phyloP scores from a whole-genome alignment of 1,140 invertebrate species.

The Eumaeus atala region DNA sequence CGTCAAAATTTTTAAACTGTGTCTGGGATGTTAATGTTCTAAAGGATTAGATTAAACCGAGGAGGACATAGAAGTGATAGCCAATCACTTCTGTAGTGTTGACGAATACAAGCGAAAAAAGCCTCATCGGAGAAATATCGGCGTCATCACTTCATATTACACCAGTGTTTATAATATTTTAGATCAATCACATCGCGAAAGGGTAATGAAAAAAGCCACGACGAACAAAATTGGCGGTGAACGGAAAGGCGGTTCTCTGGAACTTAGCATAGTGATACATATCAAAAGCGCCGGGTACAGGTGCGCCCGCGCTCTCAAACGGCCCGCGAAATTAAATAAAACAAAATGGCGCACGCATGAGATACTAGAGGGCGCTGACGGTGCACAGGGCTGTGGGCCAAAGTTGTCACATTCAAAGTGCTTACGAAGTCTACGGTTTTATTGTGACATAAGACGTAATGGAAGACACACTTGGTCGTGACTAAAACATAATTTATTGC shows the following conservation, averaged over 20 bases:
- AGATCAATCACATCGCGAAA: conserved; percentile 6
- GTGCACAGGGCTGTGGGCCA: not conserved
- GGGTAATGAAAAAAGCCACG: not conserved
- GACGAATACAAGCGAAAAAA: no score
- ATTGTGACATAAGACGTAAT: no score
- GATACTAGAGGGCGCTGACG: conserved; percentile 29
- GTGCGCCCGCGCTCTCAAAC: conserved; percentile 36
- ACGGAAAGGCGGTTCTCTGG: conserved; percentile 22
- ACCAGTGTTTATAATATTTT: not conserved
- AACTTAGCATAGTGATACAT: conserved; percentile 62
- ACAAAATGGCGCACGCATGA: conserved; percentile 36
- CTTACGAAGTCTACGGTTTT: no score
- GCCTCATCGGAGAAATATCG: no score
- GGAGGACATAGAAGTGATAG: no score
- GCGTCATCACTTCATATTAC: no score
- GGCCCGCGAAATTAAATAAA: conserved; percentile 40
- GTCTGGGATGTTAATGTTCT: no score
- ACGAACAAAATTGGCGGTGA: conserved; percentile 4
- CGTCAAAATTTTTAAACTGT: no score
- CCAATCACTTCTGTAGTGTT: no score
- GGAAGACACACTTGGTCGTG: no score
- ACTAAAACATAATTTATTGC: no score
- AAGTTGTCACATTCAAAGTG: not conserved
- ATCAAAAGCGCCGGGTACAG: conserved; percentile 49
- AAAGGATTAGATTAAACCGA: no score